A percentile compares a stretch with the other conserved stretches of the same genome.
Conservation (phyloP, 2,113 vertebrate genomes). For the Poeciliopsis occidentalis region DNA sequence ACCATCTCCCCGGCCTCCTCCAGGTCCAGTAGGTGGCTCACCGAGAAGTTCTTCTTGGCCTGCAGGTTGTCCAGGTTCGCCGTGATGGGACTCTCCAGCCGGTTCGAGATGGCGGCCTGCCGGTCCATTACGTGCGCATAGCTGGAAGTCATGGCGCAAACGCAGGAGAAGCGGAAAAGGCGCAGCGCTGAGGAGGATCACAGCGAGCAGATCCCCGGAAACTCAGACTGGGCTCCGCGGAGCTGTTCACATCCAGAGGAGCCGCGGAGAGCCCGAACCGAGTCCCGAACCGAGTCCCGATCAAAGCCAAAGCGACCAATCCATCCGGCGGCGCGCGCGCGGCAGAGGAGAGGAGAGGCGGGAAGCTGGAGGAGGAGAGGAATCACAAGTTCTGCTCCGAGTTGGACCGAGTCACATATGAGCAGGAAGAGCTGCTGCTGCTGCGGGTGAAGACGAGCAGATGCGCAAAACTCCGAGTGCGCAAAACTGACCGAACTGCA, state of each 20-base stretch:
- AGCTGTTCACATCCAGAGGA: slow-evolving; percentile 51
- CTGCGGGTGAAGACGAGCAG: slow-evolving; percentile 82
- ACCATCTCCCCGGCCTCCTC: slow-evolving; percentile 96
- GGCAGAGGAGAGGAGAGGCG: background rate
- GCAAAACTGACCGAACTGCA: slow-evolving; percentile 55
- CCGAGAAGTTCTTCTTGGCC: slow-evolving; percentile 98
- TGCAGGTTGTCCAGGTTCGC: slow-evolving; percentile 93
- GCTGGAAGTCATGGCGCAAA: slow-evolving; percentile 91
- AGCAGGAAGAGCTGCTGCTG: slow-evolving; percentile 64
- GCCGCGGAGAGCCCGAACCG: slow-evolving; percentile 15
- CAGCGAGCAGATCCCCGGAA: slow-evolving; percentile 45
- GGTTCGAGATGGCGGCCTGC: slow-evolving; percentile 86
- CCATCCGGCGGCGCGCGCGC: slow-evolving; percentile 48
- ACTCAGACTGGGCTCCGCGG: slow-evolving; percentile 28
- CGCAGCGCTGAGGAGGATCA: slow-evolving; percentile 13
- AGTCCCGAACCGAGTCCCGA: slow-evolving; percentile 15
- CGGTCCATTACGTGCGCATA: slow-evolving; percentile 96
- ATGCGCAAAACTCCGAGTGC: slow-evolving; percentile 76
- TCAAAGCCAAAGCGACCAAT: slow-evolving; percentile 38
- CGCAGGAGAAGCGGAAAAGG: slow-evolving; percentile 12
- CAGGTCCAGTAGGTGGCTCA: slow-evolving; percentile 98
- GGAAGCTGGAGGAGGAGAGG: slow-evolving; percentile 12
- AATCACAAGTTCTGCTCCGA: slow-evolving; percentile 20
- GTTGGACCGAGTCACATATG: slow-evolving; percentile 78
- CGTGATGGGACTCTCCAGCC: slow-evolving; percentile 90